Evolutionary conservation across 2,888 invertebrate species (phyloP).

Genomic region (Oligia strigilis): DNA sequence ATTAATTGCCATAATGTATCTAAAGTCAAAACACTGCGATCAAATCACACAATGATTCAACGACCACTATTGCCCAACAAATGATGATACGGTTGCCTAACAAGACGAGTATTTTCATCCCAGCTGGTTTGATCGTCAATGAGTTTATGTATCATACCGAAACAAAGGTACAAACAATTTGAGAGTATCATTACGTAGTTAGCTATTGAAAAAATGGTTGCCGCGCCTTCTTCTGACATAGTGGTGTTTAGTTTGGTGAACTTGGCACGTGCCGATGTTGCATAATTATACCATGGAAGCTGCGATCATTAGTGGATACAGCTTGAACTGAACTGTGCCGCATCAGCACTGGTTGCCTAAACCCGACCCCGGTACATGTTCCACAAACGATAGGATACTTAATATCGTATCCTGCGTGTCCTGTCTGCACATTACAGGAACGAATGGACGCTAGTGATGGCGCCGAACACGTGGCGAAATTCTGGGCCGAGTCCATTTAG

Average conservation of each 20-base stretch:
- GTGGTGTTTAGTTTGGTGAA: constrained; percentile 25
- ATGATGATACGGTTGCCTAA: constrained; percentile 85
- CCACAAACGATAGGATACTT: not conserved
- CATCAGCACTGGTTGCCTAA: not conserved
- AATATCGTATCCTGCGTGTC: too few species aligned
- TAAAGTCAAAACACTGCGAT: constrained; percentile 50
- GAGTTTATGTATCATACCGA: constrained; percentile 78
- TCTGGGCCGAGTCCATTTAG: not conserved
- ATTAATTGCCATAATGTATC: constrained; percentile 50
- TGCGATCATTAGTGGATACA: not conserved
- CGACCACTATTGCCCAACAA: constrained; percentile 76
- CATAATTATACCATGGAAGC: not conserved
- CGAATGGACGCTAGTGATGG: not conserved
- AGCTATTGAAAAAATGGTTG: constrained; percentile 75
- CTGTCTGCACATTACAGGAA: too few species aligned
- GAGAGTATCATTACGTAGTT: constrained; percentile 78
- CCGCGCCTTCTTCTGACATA: constrained; percentile 65
- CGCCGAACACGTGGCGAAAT: not conserved
- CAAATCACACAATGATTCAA: constrained; percentile 34
- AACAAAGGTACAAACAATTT: constrained; percentile 86
- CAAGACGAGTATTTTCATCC: constrained; percentile 80
- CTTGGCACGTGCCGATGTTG: constrained; percentile 58
- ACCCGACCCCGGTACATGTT: not conserved
- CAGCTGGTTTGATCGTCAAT: constrained; percentile 75
- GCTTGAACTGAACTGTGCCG: not conserved